Evolutionary conservation across 2,888 invertebrate species (phyloP), one percentile per base, ranked within the genome.

Genomic region (Syritta pipiens): DNA sequence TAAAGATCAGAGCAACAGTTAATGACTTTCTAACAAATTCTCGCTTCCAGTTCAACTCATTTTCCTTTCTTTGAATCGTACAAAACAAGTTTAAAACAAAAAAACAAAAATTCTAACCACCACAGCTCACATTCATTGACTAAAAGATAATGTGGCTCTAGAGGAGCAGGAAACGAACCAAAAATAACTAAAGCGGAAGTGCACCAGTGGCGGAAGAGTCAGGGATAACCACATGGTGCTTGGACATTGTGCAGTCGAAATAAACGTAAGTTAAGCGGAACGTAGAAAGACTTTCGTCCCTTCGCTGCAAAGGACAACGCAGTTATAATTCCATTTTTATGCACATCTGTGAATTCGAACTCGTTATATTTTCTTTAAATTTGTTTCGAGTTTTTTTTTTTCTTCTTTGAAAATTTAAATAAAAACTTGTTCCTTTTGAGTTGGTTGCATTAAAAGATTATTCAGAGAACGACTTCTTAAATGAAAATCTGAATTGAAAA

Each of bases 271-370:
- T 37, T 14, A 22, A 37, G 53, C n/a, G n/a, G n/a, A n/a, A 53
- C 35, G 24, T 3, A n/a, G 22, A 59, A 57, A 59, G 28, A 28
- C 7, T 37, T 6, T 26, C 12, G 22, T 28, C 28, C 9, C n/a
- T 19, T 17, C n/a, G 30, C 57, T 68, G 49, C 30, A 49, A 51
- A 26, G 49, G 49, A 59, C 17, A 59, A 51, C 26, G 22, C 32
- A 42, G 24, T 42, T 32, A 68, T 68, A 68, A 68, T 68, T 28
- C 32, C 30, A 46, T 49, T 59, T 59, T 59, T 49, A 49, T 59
- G 48, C 48, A n/a, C 49, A 32, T 42, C 48, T 57, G 40, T 42
- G 49, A 30, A n/a, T 26, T 30, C 10, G 17, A 40, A 22, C 19
- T 59, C 57, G 4, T 49, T 57, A 22, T 42, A 22, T 4, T 24